A percentile compares a stretch with the other conserved stretches of the same genome.
Conservation (phyloP, 2,888 invertebrate genomes). For the Marronus borbonicus region DNA sequence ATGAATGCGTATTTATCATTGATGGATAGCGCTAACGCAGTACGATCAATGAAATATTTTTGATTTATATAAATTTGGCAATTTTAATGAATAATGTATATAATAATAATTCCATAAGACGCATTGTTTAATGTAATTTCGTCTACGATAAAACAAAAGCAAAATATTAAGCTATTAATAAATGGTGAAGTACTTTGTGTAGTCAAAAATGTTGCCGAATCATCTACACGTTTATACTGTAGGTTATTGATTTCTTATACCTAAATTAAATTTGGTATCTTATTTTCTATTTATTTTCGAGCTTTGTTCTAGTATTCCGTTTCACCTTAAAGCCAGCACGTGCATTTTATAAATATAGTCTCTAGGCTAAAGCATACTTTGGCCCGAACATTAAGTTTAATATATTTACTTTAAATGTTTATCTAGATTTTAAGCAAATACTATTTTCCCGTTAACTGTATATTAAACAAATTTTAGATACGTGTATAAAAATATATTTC, state of each 20-base stretch:
- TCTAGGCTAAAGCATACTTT: conserved; percentile 36
- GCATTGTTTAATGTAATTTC: too few species aligned
- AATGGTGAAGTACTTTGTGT: too few species aligned
- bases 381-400: conserved; percentile 39
- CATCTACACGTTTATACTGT: too few species aligned
- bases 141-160: too few species aligned
- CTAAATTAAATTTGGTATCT: not conserved
- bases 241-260: not conserved
- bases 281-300: conserved; percentile 34
- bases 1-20: too few species aligned
- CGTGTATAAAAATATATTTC: not conserved
- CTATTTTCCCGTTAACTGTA: not conserved
- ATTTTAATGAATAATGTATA: too few species aligned
- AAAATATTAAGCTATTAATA: too few species aligned
- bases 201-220: too few species aligned
- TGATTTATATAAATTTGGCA: too few species aligned
- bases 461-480: not conserved
- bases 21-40: too few species aligned
- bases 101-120: too few species aligned
- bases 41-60: too few species aligned
- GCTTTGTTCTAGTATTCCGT: conserved; percentile 14
- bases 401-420: conserved; percentile 35
- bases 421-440: conserved; percentile 36
- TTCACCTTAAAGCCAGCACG: conserved; percentile 36
- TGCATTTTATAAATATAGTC: conserved; percentile 37